These are phyloP conservation scores for Pocillopora meandrina DNA, from an alignment of 92 coral and sea anemone species.

Conservation along the genomic window DNA sequence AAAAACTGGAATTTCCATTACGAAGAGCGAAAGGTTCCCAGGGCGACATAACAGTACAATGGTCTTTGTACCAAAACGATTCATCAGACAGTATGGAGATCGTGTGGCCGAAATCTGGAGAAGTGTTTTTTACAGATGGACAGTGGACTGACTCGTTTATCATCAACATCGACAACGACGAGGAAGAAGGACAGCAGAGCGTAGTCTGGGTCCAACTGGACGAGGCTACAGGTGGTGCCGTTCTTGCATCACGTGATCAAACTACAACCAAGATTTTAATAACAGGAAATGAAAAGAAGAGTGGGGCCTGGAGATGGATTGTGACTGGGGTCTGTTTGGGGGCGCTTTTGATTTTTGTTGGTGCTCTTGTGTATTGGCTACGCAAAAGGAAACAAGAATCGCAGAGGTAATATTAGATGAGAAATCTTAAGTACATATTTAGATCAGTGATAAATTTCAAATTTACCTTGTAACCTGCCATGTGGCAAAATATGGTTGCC, in stretches of 20 bases:
- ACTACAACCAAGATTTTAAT: slow-evolving; percentile 54
- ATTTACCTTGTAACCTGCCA: too few species aligned
- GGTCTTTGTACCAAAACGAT: slow-evolving; percentile 68
- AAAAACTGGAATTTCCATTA: slow-evolving; percentile 67
- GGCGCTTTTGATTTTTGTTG: too few species aligned
- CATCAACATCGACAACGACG: slow-evolving; percentile 54
- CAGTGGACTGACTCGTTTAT: slow-evolving; percentile 78
- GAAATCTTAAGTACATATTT: too few species aligned
- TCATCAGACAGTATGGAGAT: slow-evolving; percentile 44
- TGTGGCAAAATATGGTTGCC: too few species aligned
- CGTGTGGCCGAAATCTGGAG: slow-evolving; percentile 74
- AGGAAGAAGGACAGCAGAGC: slow-evolving; percentile 33
- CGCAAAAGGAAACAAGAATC: too few species aligned
- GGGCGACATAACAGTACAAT: slow-evolving; percentile 72
- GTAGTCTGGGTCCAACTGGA: slow-evolving; percentile 51
- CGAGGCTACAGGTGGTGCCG: slow-evolving; percentile 66
- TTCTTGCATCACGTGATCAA: slow-evolving; percentile 60
- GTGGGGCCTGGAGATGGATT: too few species aligned
- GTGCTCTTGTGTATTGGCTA: too few species aligned
- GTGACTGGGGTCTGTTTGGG: too few species aligned
- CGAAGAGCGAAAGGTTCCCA: slow-evolving; percentile 86
- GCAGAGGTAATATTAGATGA: too few species aligned
- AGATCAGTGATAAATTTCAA: too few species aligned
- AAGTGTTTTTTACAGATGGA: slow-evolving; percentile 58
- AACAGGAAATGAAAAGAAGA: too few species aligned